Conservation (phyloP, 2,113 vertebrate species). For the Stomatorhinus ivindoensis region DNA sequence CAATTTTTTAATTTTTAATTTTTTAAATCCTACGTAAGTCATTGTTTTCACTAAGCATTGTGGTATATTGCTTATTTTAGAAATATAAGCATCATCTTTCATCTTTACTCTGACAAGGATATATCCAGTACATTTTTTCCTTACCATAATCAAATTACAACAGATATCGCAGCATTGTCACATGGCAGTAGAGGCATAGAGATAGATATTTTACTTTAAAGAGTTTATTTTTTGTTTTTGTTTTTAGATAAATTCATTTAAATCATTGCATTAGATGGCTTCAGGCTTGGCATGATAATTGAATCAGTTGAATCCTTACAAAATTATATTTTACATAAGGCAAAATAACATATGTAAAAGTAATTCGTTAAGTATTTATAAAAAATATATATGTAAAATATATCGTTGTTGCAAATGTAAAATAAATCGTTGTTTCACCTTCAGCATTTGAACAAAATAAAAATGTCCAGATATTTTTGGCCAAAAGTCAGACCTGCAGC, state of each 20-base stretch:
- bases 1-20: too few relatives aligned
- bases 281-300: neutral
- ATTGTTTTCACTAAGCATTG: neutral
- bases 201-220: neutral
- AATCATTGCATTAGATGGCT: neutral
- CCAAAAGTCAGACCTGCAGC: conserved; percentile 71
- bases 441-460: neutral
- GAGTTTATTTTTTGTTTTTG: neutral
- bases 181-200: neutral
- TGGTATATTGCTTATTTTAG: neutral
- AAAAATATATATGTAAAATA: neutral
- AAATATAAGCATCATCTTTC: neutral
- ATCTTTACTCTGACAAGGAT: neutral
- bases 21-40: neutral
- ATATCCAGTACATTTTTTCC: neutral
- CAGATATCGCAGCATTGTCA: neutral
- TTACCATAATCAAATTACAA: neutral
- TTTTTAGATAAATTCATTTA: neutral
- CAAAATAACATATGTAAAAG: neutral
- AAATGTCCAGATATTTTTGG: conserved; percentile 66
- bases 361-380: neutral
- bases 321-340: neutral
- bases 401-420: too few relatives aligned
- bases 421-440: neutral
- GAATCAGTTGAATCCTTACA: neutral